Base-by-base conservation (phyloP, 2,888 invertebrate species). In the Allacma fusca region DNA sequence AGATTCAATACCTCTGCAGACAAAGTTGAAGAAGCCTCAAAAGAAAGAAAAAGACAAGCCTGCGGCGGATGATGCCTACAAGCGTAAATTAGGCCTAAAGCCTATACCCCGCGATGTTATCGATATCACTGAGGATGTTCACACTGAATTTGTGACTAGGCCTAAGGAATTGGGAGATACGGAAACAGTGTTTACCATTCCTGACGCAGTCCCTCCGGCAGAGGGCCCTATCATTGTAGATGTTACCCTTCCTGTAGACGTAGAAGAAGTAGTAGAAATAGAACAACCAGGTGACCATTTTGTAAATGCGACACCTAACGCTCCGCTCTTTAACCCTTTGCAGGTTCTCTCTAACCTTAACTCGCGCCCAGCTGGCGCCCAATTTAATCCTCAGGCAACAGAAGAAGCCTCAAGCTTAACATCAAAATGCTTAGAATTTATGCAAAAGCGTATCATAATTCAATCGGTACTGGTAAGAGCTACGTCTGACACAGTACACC, bases 81-180 rank as follows among this genome's bases (percentile, higher is more conserved):
- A 69, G 50, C 68, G 68, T 13, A 59, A 68, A 23, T n/a, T 76
- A 26, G 76, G 34, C 7, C 24, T 76, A 4, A 76, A 76, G 34
- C 69, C 76, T 24, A 34, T 69, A 13, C 76, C 76, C 1, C 21
- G 57, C 26, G 76, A 76, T 16, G 68, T 76, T 21, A 57, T 50
- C 2, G 76, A 76, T 0, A 29, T 69, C 16, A 57, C 12, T 0
- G 59, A 29, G 16, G 69, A 76, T 1, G 26, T 34, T 44, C 43
- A 59, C 21, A 50, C 57, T 2, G 75, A 75, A 29, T 50, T n/a
- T 16, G n/a, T n/a, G n/a, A n/a, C n/a, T n/a, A n/a, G n/a, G n/a
- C n/a, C n/a, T n/a, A n/a, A n/a, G n/a, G n/a, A n/a, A n/a, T n/a
- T 67, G 28, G 29, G 23, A 5, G 67, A 67, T 19, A 67, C 67